A percentile compares a stretch with the other conserved stretches of the same genome.
Conservation (phyloP, 92 coral and sea anemone species). For the Pocillopora grandis region DNA sequence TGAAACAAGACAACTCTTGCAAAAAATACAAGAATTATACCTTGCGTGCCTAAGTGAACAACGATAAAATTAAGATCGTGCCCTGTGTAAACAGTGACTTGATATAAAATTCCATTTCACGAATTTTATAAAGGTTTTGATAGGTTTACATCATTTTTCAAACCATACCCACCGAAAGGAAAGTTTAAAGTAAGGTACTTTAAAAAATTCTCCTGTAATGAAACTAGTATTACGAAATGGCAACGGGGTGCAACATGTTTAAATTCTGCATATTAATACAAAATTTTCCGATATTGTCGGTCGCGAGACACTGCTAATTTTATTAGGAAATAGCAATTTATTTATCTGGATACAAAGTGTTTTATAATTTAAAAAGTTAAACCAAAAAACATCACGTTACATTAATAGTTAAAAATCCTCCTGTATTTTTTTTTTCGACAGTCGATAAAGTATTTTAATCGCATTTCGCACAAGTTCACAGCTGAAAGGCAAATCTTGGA, state of each 20-base stretch:
- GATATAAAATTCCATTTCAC: not conserved
- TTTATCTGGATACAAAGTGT: not conserved
- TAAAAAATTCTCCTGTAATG: not conserved
- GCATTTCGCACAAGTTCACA: not conserved
- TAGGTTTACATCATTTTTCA: too few relatives aligned
- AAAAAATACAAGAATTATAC: too few relatives aligned
- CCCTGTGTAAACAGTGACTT: too few relatives aligned
- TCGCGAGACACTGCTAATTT: conserved; percentile 12
- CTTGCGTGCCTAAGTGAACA: too few relatives aligned
- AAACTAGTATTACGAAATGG: not conserved
- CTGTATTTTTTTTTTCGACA: not conserved
- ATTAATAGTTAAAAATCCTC: not conserved
- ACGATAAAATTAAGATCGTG: too few relatives aligned
- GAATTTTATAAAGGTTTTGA: not conserved
- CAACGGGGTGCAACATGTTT: not conserved
- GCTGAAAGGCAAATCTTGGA: not conserved
- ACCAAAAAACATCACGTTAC: not conserved
- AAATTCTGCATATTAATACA: not conserved
- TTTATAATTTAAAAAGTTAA: not conserved
- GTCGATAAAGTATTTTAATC: not conserved
- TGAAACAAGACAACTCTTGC: too few relatives aligned
- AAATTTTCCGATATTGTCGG: not conserved
- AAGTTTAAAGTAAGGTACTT: not conserved
- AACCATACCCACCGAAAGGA: not conserved
- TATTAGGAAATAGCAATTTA: conserved; percentile 18